Evolutionary conservation across 1,140 invertebrate genomes (phyloP), one percentile per base, ranked within the genome.

Genomic region (Ladona fulva): DNA sequence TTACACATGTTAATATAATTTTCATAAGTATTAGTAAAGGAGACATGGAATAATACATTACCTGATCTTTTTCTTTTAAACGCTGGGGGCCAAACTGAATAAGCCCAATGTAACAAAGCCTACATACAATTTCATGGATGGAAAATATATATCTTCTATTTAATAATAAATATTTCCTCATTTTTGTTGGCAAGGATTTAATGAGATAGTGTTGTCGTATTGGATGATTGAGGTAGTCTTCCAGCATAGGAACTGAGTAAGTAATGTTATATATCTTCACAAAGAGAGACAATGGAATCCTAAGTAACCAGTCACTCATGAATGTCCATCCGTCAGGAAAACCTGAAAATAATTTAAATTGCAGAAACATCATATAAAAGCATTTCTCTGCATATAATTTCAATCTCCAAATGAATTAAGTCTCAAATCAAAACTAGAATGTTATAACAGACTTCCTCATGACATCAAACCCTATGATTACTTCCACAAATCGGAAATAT

Each of bases 311-410:
- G 82, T 95, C 94, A 79, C 88, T 89, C 80, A 94, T 86, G 74
- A 92, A 86, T n/a, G 89, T 86, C 93, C 93, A 95, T 24, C 94
- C 93, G n/a, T 83, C 52, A 0, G 86, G 85, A 84, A 89, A 92
- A 59, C 87, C 86, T 84, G 80, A 75, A 81, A 82, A 76, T 77
- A 80, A 74, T 29, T 66, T 22, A 66, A 66, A 66, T 16, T 19
- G 1, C 14, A 66, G 52, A 66, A 12, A 66, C 14, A 6, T 66
- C 3, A 66, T 66, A 52, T 37, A 8, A 8, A 37, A 37, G 8
- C 8, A 37, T 37, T 37, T 37, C 8, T 1, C 29, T 8, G 8
- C 29, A 37, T 5, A 37, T 8, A 37, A 37, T 37, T 37, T 37
- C 3, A 37, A n/a, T n/a, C n/a, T n/a, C n/a, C n/a, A n/a, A n/a